Evolutionary conservation across 92 coral and sea anemone species (phyloP).

Genomic region (Zoanthus sansibaricus): DNA sequence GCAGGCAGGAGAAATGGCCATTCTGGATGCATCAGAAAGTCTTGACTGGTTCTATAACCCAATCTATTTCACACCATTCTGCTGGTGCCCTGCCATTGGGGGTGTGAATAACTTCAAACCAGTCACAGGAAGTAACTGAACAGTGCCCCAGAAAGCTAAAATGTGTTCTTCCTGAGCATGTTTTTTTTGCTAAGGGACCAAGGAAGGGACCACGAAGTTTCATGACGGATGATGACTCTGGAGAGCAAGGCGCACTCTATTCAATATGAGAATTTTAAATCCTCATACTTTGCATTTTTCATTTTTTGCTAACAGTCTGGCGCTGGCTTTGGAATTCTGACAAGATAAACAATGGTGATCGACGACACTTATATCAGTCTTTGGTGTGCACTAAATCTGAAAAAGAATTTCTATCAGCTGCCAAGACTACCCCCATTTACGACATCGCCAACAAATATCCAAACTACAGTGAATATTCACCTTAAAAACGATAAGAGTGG

Average conservation of each 20-base stretch:
- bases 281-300: slow-evolving; percentile 64
- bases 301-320: slow-evolving; percentile 73
- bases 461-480: slow-evolving; percentile 49
- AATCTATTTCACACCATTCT: slow-evolving; percentile 61
- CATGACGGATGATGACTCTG: slow-evolving; percentile 67
- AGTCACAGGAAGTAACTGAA: slow-evolving; percentile 29
- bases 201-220: slow-evolving; percentile 46
- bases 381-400: slow-evolving; percentile 57
- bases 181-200: slow-evolving; percentile 62
- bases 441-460: slow-evolving; percentile 35
- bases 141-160: slow-evolving; percentile 17
- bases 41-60: slow-evolving; percentile 69
- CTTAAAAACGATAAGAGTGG: slow-evolving; percentile 51
- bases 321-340: slow-evolving; percentile 64
- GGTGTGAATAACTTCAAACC: slow-evolving; percentile 62
- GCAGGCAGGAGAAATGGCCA: neutral
- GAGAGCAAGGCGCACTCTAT: slow-evolving; percentile 45
- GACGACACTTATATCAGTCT: slow-evolving; percentile 54
- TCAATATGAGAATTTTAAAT: slow-evolving; percentile 39
- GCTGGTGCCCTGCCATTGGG: slow-evolving; percentile 62
- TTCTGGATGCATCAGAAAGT: slow-evolving; percentile 61
- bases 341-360: slow-evolving; percentile 45
- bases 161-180: slow-evolving; percentile 54
- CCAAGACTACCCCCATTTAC: neutral
- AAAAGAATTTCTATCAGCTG: slow-evolving; percentile 47